A percentile compares a stretch with the other conserved stretches of the same genome.
Evolutionary conservation across 2,888 invertebrate species (phyloP).

Genomic region (Sphecodes monilicornis): DNA sequence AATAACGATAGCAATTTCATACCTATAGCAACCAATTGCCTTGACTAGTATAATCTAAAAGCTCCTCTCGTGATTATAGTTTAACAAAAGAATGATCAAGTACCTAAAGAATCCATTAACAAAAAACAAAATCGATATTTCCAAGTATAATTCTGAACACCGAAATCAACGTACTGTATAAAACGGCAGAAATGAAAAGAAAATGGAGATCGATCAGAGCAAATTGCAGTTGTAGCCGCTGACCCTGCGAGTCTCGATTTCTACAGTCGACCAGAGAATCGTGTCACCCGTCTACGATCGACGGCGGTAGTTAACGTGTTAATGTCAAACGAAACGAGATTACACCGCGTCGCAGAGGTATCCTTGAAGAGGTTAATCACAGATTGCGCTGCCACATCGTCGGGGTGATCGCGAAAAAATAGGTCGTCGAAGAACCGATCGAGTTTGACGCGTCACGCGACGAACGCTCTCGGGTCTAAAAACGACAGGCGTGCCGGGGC

Average conservation of each 20-base stretch:
- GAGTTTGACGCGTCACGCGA: slow-evolving; percentile 6
- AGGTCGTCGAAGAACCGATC: slow-evolving; percentile 36
- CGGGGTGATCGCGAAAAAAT: slow-evolving; percentile 25
- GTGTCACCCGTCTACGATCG: background rate
- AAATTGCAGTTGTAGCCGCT: background rate
- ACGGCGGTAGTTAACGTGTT: background rate
- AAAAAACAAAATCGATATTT: background rate
- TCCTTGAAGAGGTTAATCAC: slow-evolving; percentile 6
- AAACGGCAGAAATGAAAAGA: background rate
- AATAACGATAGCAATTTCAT: too few species aligned
- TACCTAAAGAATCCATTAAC: too few species aligned
- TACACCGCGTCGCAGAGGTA: background rate
- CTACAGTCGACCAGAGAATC: background rate
- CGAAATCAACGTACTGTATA: background rate
- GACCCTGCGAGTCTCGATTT: background rate
- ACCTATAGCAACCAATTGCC: too few species aligned
- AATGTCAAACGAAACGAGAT: background rate
- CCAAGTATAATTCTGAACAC: background rate
- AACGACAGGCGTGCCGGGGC: slow-evolving; percentile 45
- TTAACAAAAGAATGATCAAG: too few species aligned
- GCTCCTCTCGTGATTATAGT: too few species aligned
- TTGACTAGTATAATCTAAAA: too few species aligned
- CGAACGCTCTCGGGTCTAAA: slow-evolving; percentile 16
- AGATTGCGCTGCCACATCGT: slow-evolving; percentile 34
- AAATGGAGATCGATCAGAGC: background rate